Base-by-base conservation (phyloP, 2,113 vertebrate species). In the Brachypodius melanocephalos region DNA sequence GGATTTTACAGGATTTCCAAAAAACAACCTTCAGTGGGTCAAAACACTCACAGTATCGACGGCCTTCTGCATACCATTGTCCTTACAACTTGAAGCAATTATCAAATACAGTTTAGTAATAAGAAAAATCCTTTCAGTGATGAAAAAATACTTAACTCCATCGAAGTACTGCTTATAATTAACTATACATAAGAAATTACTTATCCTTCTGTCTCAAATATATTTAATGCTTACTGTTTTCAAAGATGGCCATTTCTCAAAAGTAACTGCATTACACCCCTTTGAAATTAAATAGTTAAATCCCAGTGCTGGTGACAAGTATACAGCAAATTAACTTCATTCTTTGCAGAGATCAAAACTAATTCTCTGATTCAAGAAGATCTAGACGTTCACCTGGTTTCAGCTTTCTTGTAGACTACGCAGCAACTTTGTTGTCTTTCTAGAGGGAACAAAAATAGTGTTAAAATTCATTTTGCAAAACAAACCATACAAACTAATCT, bases 341-440 rank as follows among this genome's bases (percentile, higher is more conserved):
- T 98, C 97, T 98, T 98, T 97, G 95, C 97, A 98, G 98, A 98
- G 98, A 97, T 77, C 66, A 96, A 98, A 98, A 97, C 97, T 94
- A 97, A 94, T 95, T 97, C 97, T 98, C 97, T 97, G 97, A 97
- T 98, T 95, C 96, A 96, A 65, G 97, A 98, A 96, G 97, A 97
- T 98, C 97, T 97, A 98, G 96, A 97, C 79, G 97, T 98, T 97
- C 97, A 93, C 92, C 85, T 93, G 80, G 96, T 96, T 97, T 97
- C 94, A 84, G 95, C 88, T 93, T 95, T 94, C 94, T 88, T 94
- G 93, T 40, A 96, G 93, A 98, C 98, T 99, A 99, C 34, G 99
- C 99, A 82, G 99, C 98, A 98, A 99, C 99, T 97, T 99, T 99
- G 98, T 99, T 99, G 96, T 99, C 99, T 98, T 99, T 99, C 99